These are phyloP conservation scores for Cancer borealis DNA, from an alignment of 2,888 invertebrate species.

Conservation along the genomic window DNA sequence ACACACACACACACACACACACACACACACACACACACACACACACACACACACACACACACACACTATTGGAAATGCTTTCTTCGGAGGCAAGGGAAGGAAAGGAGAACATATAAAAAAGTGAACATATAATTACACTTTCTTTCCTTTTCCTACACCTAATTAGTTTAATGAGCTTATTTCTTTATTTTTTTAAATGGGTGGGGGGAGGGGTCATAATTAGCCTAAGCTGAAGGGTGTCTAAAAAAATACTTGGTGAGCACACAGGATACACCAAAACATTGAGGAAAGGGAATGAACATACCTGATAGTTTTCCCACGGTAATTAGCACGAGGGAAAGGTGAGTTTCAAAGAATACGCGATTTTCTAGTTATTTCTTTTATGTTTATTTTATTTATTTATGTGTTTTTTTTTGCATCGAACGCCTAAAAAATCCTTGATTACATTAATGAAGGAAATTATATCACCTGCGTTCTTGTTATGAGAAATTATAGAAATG, in stretches of 20 bases:
- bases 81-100: background rate
- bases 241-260: background rate
- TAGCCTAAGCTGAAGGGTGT: background rate
- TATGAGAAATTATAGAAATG: too few relatives aligned
- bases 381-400: too few relatives aligned
- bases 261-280: background rate
- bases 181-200: background rate
- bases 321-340: background rate
- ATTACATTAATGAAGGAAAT: too few relatives aligned
- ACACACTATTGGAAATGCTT: background rate
- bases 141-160: background rate
- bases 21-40: conserved; percentile 9
- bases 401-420: too few relatives aligned
- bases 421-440: too few relatives aligned
- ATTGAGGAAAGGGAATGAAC: background rate
- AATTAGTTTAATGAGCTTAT: conserved; percentile 21
- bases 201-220: background rate
- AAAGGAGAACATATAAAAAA: background rate
- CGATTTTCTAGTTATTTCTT: background rate
- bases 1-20: conserved; percentile 35
- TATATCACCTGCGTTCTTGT: too few relatives aligned
- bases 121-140: background rate
- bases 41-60: background rate
- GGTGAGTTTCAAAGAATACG: background rate
- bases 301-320: background rate